phyloP scores from a whole-genome alignment of 1,140 invertebrate species.

The Chrysopa pallens region DNA sequence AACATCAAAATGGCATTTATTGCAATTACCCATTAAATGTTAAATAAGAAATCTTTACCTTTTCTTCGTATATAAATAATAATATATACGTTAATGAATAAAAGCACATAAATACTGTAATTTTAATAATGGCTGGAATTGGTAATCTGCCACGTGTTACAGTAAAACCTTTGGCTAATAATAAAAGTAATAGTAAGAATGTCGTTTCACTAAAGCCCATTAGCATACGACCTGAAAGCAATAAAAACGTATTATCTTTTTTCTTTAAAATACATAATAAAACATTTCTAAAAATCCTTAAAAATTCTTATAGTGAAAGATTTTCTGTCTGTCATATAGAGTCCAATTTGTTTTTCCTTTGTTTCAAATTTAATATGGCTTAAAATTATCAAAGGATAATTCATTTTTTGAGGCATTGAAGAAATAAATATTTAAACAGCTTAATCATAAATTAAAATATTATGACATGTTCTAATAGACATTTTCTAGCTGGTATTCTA shows the following conservation, averaged over 20 bases:
- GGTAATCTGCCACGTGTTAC: constrained; percentile 67
- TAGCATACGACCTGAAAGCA: constrained; percentile 42
- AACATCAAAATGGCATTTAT: constrained; percentile 8
- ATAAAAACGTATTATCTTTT: constrained; percentile 7
- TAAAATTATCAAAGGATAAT: no score
- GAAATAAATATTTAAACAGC: no score
- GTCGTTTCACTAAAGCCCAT: constrained; percentile 50
- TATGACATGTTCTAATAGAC: no score
- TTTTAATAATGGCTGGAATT: constrained; percentile 44
- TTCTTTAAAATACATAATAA: constrained; percentile 1
- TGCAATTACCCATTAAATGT: constrained; percentile 1
- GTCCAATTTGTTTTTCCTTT: no score
- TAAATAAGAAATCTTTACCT: constrained; percentile 26
- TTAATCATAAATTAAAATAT: no score
- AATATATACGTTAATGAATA: constrained; percentile 49
- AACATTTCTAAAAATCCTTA: not conserved
- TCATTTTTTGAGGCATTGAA: no score
- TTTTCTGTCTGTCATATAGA: no score
- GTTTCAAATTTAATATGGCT: no score
- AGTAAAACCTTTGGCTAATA: constrained; percentile 80
- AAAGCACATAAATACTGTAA: constrained; percentile 63
- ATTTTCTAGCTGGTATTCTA: no score
- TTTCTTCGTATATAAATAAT: constrained; percentile 61
- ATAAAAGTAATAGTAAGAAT: constrained; percentile 59
- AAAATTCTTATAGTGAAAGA: no score